Evolutionary conservation across 2,797 vertebrate genomes (phyloP).

Genomic region (Pipistrellus nathusii): DNA sequence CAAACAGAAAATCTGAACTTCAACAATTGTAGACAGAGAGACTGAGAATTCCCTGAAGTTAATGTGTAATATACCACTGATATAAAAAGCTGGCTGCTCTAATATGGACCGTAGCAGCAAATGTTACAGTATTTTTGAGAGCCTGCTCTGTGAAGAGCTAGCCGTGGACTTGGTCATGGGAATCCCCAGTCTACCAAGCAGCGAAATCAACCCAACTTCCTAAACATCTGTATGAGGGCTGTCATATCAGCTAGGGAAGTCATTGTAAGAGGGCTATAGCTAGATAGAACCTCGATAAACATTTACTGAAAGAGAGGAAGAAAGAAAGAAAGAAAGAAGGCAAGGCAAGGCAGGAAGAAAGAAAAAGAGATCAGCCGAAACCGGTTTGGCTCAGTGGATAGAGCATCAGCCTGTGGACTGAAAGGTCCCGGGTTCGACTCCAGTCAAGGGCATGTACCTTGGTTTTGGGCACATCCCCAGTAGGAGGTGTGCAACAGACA

Average conservation of each 20-base stretch:
- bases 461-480: no score
- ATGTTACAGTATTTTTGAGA: slow-evolving; percentile 16
- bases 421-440: no score
- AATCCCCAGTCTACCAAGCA: background rate
- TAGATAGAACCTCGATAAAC: background rate
- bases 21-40: background rate
- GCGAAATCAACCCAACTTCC: background rate
- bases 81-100: background rate
- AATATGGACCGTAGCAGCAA: background rate
- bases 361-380: no score
- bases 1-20: slow-evolving; percentile 34
- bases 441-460: no score
- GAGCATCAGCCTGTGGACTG: no score
- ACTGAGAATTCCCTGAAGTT: background rate
- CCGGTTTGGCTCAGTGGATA: no score
- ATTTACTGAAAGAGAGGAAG: background rate
- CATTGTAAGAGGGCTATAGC: background rate
- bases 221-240: background rate
- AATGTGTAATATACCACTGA: background rate
- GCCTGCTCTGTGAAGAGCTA: background rate
- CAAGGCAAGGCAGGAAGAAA: no score
- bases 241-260: background rate
- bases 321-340: no score
- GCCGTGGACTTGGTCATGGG: background rate
- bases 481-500: no score